A percentile compares a stretch with the other conserved stretches of the same genome.
These are phyloP conservation scores for Erythrocebus patas DNA, from an alignment of 2,113 vertebrate species.

Conservation along the genomic window DNA sequence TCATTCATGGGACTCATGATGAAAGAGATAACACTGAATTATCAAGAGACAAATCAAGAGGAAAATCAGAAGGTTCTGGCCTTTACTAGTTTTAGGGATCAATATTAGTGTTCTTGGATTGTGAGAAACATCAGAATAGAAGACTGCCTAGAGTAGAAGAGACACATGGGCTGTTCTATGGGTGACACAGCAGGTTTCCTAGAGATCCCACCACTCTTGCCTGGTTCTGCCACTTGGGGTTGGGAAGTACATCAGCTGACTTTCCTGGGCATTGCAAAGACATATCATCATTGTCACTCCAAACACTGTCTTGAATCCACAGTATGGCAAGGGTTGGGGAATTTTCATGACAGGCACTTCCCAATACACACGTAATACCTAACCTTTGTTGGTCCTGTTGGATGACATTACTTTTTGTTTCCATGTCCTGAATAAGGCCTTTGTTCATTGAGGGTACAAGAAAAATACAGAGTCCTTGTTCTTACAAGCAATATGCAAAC, in stretches of 20 bases:
- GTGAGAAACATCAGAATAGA: not conserved
- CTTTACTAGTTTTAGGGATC: not conserved
- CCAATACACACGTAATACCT: not conserved
- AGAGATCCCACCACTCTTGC: not conserved
- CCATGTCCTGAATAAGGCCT: not conserved
- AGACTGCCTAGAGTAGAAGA: not conserved
- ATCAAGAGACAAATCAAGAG: not conserved
- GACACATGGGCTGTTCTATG: not conserved
- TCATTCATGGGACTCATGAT: not conserved
- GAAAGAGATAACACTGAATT: not conserved
- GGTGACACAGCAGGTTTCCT: not conserved
- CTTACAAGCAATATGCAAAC: not conserved
- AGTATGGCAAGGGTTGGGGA: not conserved
- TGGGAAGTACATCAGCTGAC: not conserved
- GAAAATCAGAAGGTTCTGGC: not conserved
- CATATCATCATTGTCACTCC: not conserved
- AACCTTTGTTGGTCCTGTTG: not conserved
- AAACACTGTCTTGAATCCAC: not conserved
- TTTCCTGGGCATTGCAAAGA: not conserved
- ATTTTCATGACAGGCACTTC: not conserved
- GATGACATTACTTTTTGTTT: not conserved
- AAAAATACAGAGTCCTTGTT: not conserved
- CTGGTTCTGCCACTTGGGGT: not conserved
- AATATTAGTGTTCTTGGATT: not conserved
- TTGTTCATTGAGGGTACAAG: not conserved